These are phyloP conservation scores for Tenthredo distinguenda DNA, from an alignment of 2,888 invertebrate genomes.

Conservation along the genomic window DNA sequence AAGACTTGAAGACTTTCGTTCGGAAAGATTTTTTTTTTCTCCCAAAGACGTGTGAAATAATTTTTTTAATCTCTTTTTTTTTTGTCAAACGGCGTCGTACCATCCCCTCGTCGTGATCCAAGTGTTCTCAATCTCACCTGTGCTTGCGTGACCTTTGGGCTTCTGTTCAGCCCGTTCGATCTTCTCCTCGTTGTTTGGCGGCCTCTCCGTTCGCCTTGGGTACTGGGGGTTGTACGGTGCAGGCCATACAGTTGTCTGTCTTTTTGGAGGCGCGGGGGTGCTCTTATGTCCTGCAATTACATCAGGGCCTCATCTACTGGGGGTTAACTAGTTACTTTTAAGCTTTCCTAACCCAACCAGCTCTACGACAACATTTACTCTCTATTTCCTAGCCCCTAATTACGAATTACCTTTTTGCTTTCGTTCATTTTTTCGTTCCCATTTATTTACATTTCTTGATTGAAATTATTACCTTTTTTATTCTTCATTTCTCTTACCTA, in stretches of 20 bases:
- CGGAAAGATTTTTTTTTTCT: neutral
- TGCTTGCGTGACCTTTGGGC: conserved; percentile 69
- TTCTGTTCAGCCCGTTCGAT: conserved; percentile 74
- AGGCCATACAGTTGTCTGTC: conserved; percentile 74
- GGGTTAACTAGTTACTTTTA: conserved; percentile 41
- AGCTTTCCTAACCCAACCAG: conserved; percentile 10
- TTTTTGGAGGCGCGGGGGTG: conserved; percentile 72
- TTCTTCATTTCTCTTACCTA: neutral
- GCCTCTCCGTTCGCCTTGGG: conserved; percentile 75
- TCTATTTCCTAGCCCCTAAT: conserved; percentile 1
- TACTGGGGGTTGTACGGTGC: conserved; percentile 74
- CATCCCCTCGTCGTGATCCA: conserved; percentile 39
- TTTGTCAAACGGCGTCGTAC: neutral
- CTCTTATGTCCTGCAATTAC: conserved; percentile 75
- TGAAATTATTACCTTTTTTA: neutral
- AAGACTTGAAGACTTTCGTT: neutral
- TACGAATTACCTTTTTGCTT: neutral
- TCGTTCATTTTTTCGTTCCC: conserved; percentile 36
- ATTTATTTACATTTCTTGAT: neutral
- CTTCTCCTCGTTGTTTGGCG: conserved; percentile 73
- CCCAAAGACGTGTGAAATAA: neutral
- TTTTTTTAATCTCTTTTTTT: neutral
- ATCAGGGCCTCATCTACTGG: conserved; percentile 65
- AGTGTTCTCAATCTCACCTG: conserved; percentile 69
- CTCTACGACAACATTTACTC: conserved; percentile 27